Evolutionary conservation across 2,888 invertebrate genomes (phyloP), one percentile per base, ranked within the genome.

Genomic region (Andrena dorsata): DNA sequence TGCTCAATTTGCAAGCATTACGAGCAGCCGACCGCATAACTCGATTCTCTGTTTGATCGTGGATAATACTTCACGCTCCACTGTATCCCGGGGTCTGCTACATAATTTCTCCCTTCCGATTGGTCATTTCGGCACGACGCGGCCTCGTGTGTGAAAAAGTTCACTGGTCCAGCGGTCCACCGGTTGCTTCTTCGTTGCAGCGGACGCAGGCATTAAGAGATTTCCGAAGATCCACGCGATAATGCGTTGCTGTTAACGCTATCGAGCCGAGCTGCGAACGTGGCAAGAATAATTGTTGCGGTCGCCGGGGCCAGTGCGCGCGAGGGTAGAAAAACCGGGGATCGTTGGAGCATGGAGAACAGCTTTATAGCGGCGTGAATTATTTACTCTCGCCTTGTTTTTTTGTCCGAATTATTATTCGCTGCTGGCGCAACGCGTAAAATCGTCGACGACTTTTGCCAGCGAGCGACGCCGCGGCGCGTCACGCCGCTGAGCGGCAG

Each of bases 321-420:
- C 47, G 60, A 30, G 61, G 20, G 23, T 41, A 41, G 64, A 60
- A 82, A 85, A 82, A 84, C 56, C 53, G 41, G 72, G 56, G 86
- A 75, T 78, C 82, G 84, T 76, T 86, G 47, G 77, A 86, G 76
- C 86, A 76, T 68, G 79, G 78, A 84, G 81, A 87, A 86, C 82
- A 73, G 82, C 84, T 77, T 76, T 82, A 81, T 75, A 84, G 80
- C 20, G 64, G 79, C 78, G 83, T 76, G 82, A 87, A 87, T 87
- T 87, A 86, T 80, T 80, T 82, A 82, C 87, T 84, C 85, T 80
- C 82, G 73, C 82, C 56, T 65, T 1, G 61, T 64, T 85, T 83
- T 82, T 71, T 56, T 16, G 20, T 41, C 20, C 56, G 30, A 82
- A 71, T 64, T 63, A 74, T 70, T 71, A 77, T 56, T 51, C 60